A percentile compares a stretch with the other conserved stretches of the same genome.
These are phyloP conservation scores for Jordanella pulchra DNA, from an alignment of 2,797 vertebrate species.

Conservation along the genomic window DNA sequence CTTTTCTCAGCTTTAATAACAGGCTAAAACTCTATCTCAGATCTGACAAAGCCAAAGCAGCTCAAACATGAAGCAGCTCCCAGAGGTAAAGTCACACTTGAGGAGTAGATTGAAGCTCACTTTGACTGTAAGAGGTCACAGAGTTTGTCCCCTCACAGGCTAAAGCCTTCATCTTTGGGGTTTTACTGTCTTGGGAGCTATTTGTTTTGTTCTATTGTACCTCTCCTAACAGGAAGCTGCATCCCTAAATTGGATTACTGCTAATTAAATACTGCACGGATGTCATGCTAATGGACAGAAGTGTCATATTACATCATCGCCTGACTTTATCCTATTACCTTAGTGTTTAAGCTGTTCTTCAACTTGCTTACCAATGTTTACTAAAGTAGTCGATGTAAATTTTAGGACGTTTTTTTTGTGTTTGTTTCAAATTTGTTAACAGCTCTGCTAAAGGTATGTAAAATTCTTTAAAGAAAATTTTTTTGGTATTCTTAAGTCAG, in stretches of 20 bases:
- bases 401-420: not conserved
- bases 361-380: not conserved
- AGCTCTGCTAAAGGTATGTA: not conserved
- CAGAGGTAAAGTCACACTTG: slow-evolving; percentile 44
- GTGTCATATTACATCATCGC: slow-evolving; percentile 35
- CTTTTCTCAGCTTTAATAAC: slow-evolving; percentile 34
- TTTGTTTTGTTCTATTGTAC: slow-evolving; percentile 72
- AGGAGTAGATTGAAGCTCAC: slow-evolving; percentile 35
- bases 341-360: slow-evolving; percentile 10
- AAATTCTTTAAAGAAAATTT: not conserved
- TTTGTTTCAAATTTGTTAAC: not conserved
- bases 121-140: slow-evolving; percentile 42
- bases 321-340: slow-evolving; percentile 22
- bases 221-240: slow-evolving; percentile 69
- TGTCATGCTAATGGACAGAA: slow-evolving; percentile 66
- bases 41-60: slow-evolving; percentile 30
- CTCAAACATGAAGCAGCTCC: slow-evolving; percentile 21
- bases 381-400: slow-evolving; percentile 3
- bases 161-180: slow-evolving; percentile 46
- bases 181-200: slow-evolving; percentile 65
- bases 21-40: slow-evolving; percentile 30
- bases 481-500: not conserved
- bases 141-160: slow-evolving; percentile 28
- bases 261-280: slow-evolving; percentile 75
- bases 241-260: slow-evolving; percentile 76